Conservation (phyloP, 2,113 vertebrate species). For the Oreamnos americanus region DNA sequence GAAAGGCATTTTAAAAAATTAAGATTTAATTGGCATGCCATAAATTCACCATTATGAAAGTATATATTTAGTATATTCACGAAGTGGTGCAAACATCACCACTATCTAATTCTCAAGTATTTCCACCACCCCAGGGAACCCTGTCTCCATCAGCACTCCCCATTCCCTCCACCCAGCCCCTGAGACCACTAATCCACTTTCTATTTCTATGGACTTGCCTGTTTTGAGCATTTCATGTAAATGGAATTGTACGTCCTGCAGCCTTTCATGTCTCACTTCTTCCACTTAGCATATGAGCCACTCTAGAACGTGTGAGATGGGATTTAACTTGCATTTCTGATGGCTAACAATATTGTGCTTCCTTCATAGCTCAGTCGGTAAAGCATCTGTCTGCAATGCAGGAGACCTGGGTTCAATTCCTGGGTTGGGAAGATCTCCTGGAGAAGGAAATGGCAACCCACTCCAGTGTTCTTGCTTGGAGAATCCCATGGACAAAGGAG, state of each 20-base stretch:
- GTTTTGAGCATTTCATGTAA: too few species aligned
- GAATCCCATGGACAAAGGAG: too few species aligned
- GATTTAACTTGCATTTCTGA: not conserved
- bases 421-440: too few species aligned
- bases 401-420: too few species aligned
- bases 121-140: not conserved
- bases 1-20: not conserved
- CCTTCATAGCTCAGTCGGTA: too few species aligned
- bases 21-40: too few species aligned
- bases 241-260: accelerated
- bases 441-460: too few species aligned
- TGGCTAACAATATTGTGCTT: accelerated
- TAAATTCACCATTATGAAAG: not conserved
- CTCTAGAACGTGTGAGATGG: not conserved
- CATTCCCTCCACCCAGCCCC: not conserved
- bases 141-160: not conserved
- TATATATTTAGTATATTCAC: not conserved
- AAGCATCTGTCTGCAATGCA: too few species aligned
- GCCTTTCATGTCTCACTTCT: not conserved
- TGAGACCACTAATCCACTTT: not conserved
- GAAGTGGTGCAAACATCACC: too few species aligned
- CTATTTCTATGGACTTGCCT: not conserved
- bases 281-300: not conserved
- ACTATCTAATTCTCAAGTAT: not conserved
- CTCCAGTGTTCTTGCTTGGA: too few species aligned